Percentiles rank a stretch among this genome's conserved stretches.
Conservation (phyloP, 2,113 vertebrate genomes). For the Pangasianodon hypophthalmus region DNA sequence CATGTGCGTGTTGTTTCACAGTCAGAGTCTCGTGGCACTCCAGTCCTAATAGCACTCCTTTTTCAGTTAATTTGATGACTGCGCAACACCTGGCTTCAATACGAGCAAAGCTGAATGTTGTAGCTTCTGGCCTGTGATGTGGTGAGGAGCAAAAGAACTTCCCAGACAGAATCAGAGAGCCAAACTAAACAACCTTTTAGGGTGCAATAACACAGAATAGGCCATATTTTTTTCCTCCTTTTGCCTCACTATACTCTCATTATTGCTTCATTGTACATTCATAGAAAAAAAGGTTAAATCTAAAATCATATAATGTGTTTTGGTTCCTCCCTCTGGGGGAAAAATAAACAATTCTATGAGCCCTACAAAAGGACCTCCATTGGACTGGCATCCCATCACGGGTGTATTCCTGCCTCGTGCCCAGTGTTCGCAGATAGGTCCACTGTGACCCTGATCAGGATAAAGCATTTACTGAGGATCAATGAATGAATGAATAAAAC, state of each 20-base stretch:
- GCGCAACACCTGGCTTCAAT: conserved; percentile 65
- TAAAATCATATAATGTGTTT: not conserved
- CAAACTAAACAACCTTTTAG: conserved; percentile 5
- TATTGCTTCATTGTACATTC: not conserved
- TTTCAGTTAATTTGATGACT: conserved; percentile 67
- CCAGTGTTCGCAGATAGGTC: not conserved
- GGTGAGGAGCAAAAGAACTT: not conserved
- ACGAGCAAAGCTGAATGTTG: conserved; percentile 11
- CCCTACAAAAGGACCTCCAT: not conserved
- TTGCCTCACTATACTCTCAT: not conserved
- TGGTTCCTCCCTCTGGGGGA: not conserved
- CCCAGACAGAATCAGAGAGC: not conserved
- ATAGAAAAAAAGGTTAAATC: not conserved
- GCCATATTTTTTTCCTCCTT: not conserved
- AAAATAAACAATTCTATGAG: not conserved
- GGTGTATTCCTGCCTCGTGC: not conserved
- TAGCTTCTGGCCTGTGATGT: conserved; percentile 19
- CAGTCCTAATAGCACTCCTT: conserved; percentile 53
- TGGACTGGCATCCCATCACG: not conserved
- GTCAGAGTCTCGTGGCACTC: conserved; percentile 58
- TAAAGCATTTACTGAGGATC: not conserved
- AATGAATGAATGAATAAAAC: not conserved
- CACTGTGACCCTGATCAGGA: not conserved
- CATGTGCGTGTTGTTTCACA: conserved; percentile 62
- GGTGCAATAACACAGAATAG: not conserved